Evolutionary conservation across 2,113 vertebrate genomes (phyloP).

Genomic region (Callithrix jacchus): DNA sequence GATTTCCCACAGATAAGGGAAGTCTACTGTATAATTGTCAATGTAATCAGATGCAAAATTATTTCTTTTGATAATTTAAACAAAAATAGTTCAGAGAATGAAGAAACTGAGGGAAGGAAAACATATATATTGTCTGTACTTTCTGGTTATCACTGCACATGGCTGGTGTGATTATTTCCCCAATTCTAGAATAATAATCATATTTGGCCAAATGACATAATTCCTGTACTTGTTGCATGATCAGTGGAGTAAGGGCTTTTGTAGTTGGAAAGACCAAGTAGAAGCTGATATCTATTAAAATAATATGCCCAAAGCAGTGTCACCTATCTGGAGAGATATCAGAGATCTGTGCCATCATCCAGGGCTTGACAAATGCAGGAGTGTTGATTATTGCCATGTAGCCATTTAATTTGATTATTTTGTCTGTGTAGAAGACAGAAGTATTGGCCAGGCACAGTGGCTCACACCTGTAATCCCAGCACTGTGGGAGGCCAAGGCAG

Average conservation of each 20-base stretch:
- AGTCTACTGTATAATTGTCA: background rate
- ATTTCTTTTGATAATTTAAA: background rate
- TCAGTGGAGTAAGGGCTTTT: accelerated
- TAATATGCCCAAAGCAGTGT: background rate
- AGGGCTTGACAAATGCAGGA: background rate
- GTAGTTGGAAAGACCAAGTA: background rate
- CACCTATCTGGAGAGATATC: background rate
- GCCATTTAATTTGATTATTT: background rate
- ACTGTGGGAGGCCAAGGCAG: too few relatives aligned
- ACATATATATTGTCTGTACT: background rate
- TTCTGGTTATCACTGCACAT: background rate
- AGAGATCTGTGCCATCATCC: background rate
- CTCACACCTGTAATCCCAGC: too few relatives aligned
- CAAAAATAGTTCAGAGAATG: background rate
- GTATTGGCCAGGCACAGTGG: background rate
- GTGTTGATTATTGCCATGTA: background rate
- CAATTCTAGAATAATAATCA: background rate
- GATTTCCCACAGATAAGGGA: background rate
- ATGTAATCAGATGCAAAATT: background rate
- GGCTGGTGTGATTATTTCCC: background rate
- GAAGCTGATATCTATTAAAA: background rate
- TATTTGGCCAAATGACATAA: background rate
- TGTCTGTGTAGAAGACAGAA: background rate
- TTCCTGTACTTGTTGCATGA: background rate
- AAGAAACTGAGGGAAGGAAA: background rate